A percentile compares a stretch with the other conserved stretches of the same genome.
phyloP scores from a whole-genome alignment of 2,797 vertebrate species.

The Capromys pilorides region DNA sequence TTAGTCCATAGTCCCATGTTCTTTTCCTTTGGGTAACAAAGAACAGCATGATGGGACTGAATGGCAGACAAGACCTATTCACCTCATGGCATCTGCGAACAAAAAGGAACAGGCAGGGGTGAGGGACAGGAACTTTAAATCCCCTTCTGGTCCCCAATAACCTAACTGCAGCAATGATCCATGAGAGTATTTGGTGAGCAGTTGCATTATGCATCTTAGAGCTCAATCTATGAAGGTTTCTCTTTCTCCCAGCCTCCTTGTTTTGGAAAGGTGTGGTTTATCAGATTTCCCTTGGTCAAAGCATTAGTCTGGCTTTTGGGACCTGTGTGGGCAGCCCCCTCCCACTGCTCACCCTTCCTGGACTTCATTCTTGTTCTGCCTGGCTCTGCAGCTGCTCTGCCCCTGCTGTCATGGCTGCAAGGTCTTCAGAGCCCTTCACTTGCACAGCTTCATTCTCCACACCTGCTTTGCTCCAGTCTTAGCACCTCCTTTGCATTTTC shows the following conservation, averaged over 20 bases:
- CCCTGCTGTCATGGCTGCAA: accelerated
- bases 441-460: accelerated
- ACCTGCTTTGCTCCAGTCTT: accelerated
- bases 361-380: not conserved
- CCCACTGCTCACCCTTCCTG: accelerated
- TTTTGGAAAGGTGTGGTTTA: not conserved
- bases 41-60: not conserved
- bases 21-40: too few species aligned
- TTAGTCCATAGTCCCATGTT: too few species aligned
- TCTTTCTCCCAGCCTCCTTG: not conserved
- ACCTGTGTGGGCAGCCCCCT: accelerated
- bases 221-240: accelerated
- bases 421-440: accelerated
- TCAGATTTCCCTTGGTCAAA: not conserved
- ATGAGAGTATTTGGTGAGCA: not conserved
- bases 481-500: accelerated
- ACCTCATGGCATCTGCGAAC: too few species aligned
- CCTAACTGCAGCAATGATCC: not conserved
- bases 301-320: not conserved
- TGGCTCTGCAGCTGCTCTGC: accelerated
- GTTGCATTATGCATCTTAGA: accelerated
- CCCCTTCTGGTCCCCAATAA: not conserved
- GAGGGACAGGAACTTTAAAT: too few species aligned
- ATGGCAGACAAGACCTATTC: not conserved
- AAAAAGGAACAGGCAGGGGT: too few species aligned